These are phyloP conservation scores for Rissa tridactyla DNA, from an alignment of 2,113 vertebrate genomes.

Conservation along the genomic window DNA sequence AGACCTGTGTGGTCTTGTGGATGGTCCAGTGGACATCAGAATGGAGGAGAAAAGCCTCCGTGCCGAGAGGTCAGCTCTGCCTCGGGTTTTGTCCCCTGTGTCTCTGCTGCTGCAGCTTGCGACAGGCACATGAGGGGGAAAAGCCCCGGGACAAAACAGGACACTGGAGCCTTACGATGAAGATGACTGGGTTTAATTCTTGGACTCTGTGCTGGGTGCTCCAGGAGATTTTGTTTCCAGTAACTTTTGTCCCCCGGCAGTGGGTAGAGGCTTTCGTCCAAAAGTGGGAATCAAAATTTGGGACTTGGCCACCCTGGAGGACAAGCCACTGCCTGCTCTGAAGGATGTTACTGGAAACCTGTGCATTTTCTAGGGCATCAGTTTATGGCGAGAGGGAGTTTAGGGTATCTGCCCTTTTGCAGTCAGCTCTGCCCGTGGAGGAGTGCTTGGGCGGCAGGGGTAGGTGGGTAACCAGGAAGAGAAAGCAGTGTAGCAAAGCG, in stretches of 20 bases:
- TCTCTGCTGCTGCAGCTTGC: neutral
- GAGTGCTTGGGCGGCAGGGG: neutral
- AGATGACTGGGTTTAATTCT: neutral
- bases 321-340: neutral
- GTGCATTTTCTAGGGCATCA: neutral
- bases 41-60: neutral
- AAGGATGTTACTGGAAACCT: neutral
- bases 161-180: accelerated
- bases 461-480: neutral
- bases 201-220: accelerated
- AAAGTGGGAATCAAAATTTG: neutral
- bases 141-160: neutral
- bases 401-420: neutral
- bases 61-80: neutral
- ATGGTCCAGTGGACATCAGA: neutral
- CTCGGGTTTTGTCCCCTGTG: neutral
- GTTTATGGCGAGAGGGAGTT: neutral
- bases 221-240: neutral
- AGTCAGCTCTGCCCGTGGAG: neutral
- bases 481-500: neutral
- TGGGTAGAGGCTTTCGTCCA: neutral
- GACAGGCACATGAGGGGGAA: neutral
- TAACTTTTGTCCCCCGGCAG: neutral
- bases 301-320: neutral
- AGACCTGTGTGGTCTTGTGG: neutral